Percentiles rank a stretch among this genome's conserved stretches.
Evolutionary conservation across 1,140 invertebrate species (phyloP).

Genomic region (Lasioglossum albipes): DNA sequence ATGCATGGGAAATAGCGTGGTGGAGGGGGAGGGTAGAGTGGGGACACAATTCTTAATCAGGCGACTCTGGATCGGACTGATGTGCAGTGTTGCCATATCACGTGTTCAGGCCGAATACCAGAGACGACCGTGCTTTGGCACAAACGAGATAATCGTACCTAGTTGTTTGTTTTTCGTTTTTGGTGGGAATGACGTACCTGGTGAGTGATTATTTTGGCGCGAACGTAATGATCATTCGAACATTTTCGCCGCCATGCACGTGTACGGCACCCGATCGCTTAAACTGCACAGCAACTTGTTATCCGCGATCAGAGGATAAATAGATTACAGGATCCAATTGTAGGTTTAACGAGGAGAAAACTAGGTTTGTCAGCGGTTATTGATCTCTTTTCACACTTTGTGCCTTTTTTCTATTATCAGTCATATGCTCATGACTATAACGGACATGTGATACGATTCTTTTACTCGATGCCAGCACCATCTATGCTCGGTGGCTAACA

Average conservation of each 20-base stretch:
- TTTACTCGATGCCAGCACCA: not conserved
- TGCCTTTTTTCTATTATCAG: slow-evolving; percentile 9
- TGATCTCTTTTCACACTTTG: not conserved
- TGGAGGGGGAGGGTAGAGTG: too few species aligned
- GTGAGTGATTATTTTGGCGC: not conserved
- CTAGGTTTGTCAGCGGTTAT: not conserved
- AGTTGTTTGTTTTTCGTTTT: too few species aligned
- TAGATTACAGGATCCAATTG: not conserved
- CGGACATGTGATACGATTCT: not conserved
- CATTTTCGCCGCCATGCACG: not conserved
- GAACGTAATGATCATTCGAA: not conserved
- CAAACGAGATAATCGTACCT: too few species aligned
- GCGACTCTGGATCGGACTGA: too few species aligned
- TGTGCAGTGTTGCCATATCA: too few species aligned
- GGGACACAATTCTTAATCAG: too few species aligned
- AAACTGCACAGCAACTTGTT: not conserved
- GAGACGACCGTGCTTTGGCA: too few species aligned
- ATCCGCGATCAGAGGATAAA: not conserved
- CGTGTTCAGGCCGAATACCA: too few species aligned
- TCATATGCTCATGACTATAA: not conserved
- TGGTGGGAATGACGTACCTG: not conserved
- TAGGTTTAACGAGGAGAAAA: not conserved
- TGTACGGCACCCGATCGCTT: too few species aligned
- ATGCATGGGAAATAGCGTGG: too few species aligned
- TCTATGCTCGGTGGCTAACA: not conserved